Evolutionary conservation across 2,113 vertebrate species (phyloP).

Genomic region (Microtus ochrogaster): DNA sequence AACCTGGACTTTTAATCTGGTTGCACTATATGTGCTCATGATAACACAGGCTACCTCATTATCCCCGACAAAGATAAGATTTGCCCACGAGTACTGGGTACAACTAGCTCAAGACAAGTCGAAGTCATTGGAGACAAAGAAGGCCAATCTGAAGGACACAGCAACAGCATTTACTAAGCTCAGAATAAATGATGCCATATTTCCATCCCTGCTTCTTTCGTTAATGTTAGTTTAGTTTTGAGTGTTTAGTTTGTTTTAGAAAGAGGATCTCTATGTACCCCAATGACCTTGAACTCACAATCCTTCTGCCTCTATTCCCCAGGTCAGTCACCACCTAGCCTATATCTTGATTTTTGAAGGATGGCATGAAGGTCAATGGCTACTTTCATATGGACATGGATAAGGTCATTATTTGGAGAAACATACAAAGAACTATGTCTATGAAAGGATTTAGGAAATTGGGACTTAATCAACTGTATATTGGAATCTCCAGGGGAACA

Average conservation of each 20-base stretch:
- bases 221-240: background rate
- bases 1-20: background rate
- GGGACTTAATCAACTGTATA: background rate
- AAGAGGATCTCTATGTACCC: background rate
- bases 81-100: background rate
- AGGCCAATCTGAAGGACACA: background rate
- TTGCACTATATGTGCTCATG: background rate
- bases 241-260: background rate
- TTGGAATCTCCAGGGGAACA: background rate
- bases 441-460: background rate
- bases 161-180: background rate
- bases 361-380: background rate
- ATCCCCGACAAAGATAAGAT: background rate
- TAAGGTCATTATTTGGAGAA: background rate
- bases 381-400: background rate
- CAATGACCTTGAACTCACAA: too few relatives aligned
- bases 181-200: background rate
- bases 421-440: background rate
- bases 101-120: background rate
- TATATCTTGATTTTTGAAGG: background rate
- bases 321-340: background rate
- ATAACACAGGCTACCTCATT: background rate
- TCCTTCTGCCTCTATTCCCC: too few relatives aligned
- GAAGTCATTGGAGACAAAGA: background rate
- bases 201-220: background rate